Base-by-base conservation (phyloP, 2,888 invertebrate genomes). In the Drosophila rubida region DNA sequence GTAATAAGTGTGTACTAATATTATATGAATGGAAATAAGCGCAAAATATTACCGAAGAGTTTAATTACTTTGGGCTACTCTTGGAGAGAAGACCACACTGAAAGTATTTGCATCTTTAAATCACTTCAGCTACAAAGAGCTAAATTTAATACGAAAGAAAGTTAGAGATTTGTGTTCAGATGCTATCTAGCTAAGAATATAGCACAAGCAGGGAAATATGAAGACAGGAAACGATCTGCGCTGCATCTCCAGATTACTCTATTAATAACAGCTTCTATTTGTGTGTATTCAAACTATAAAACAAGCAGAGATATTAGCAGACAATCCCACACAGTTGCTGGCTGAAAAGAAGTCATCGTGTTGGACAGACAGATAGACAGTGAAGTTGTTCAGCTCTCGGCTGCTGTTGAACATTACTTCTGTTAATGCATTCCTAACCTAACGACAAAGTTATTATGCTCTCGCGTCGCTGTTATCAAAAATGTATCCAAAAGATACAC, bases 401-500 rank as follows among this genome's bases (percentile, higher is more conserved):
- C n/a, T 32, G 32, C 19, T 19, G 4, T 41, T 41, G 41, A 16
- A 27, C 41, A 53, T 41, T 54, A 32, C 19, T 44, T 44, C 13
- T 23, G 27, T 75, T 87, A 60, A 63, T 73, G 62, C 57, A 77
- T 75, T 64, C 48, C 80, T 68, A 79, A 75, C 67, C 72, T 83
- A 76, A 86, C 73, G 84, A 77, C 80, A 83, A 80, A 80, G 86
- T 80, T 84, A 87, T 83, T 86, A 78, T 83, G 86, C 64, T 55
- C 72, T 19, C n/a, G n/a, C n/a, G 19, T 19, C 19, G 1, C 66
- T 78, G 82, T 81, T 81, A 81, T 81, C 87, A 81, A 87, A 87
- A 82, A 79, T 85, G 82, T 82, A 85, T 87, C 87, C 87, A 32
- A 75, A 78, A 81, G 82, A 81, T 82, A 82, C 82, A 87, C 87